Percentiles rank a stretch among this genome's conserved stretches.
Evolutionary conservation across 2,797 vertebrate species (phyloP).

Genomic region (Chaenodraco wilsoni): DNA sequence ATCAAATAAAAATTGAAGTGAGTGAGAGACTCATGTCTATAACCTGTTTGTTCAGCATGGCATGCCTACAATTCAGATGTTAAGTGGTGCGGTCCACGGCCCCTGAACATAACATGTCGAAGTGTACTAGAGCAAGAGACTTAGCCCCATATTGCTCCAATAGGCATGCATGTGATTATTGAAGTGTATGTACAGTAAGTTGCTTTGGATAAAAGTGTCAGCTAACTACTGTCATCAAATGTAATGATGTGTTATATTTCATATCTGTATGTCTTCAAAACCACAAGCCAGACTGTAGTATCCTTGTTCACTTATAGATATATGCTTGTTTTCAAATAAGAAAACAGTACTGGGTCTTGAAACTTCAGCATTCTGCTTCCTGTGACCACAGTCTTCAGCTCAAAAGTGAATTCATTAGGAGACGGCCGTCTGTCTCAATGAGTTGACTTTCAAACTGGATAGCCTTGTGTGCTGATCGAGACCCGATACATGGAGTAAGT

Average conservation of each 20-base stretch:
- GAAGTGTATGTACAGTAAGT: no score
- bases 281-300: not conserved
- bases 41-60: no score
- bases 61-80: no score
- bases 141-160: no score
- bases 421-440: not conserved
- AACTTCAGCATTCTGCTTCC: not conserved
- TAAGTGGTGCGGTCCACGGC: no score
- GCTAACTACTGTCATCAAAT: no score
- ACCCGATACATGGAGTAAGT: slow-evolving; percentile 18
- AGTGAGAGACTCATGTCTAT: not conserved
- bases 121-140: no score
- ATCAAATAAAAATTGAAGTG: not conserved
- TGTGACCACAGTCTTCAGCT: not conserved
- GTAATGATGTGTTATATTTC: not conserved
- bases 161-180: no score
- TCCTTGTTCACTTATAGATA: not conserved
- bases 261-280: not conserved
- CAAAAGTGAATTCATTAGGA: not conserved
- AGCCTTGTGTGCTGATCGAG: slow-evolving; percentile 21
- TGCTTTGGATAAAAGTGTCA: no score
- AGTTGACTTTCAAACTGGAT: slow-evolving; percentile 8
- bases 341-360: not conserved
- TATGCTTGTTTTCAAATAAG: not conserved
- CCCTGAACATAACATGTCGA: no score